These are phyloP conservation scores for Bilobella aurantiaca DNA, from an alignment of 1,140 invertebrate genomes.

Conservation along the genomic window DNA sequence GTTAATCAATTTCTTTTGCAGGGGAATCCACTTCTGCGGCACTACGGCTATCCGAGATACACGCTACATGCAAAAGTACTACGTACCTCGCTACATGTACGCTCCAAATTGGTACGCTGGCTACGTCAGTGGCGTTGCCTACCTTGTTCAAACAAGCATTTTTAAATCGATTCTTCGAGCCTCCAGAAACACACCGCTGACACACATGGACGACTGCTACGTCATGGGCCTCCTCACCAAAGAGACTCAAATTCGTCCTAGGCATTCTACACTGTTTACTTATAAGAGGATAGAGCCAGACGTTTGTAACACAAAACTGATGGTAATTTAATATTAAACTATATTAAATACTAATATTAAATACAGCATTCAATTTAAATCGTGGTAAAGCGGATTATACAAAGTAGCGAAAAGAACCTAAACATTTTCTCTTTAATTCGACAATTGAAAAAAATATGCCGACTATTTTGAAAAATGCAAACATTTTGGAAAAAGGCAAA, in stretches of 20 bases:
- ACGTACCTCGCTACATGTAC: constrained; percentile 17
- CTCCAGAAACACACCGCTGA: constrained; percentile 36
- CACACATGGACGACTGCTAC: constrained; percentile 44
- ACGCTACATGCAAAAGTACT: constrained; percentile 20
- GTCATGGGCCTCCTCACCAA: constrained; percentile 41
- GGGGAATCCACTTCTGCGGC: constrained; percentile 13
- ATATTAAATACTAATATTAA: neutral
- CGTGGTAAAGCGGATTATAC: too few species aligned
- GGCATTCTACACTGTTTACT: neutral
- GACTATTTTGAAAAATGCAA: too few species aligned
- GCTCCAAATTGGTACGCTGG: constrained; percentile 32
- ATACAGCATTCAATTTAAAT: neutral
- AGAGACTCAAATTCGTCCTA: constrained; percentile 25
- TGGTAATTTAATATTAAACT: neutral
- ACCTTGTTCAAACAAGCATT: constrained; percentile 27
- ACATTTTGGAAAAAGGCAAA: too few species aligned
- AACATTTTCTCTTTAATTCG: too few species aligned
- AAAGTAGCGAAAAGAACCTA: too few species aligned
- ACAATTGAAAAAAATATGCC: too few species aligned
- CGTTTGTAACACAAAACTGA: constrained; percentile 5
- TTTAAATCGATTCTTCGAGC: constrained; percentile 33
- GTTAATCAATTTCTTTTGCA: neutral
- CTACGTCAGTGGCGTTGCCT: constrained; percentile 37
- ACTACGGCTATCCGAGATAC: constrained; percentile 6
- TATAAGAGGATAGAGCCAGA: constrained; percentile 14